Conservation (phyloP, 2,888 invertebrate genomes). For the Coremacera marginata region DNA sequence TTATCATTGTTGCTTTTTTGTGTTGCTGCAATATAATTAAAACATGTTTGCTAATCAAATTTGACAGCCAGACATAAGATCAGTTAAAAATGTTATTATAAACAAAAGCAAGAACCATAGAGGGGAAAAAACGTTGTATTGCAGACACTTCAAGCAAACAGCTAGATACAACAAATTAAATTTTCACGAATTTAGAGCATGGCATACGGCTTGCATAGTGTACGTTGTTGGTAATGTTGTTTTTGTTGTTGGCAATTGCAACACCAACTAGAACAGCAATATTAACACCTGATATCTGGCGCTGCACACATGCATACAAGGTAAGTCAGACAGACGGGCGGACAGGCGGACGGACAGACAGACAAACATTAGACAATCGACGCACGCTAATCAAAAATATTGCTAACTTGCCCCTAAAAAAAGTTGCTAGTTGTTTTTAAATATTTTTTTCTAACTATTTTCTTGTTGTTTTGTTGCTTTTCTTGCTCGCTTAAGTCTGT, state of each 20-base stretch:
- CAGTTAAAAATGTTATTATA: neutral
- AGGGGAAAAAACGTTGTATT: neutral
- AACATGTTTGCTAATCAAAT: constrained; percentile 12
- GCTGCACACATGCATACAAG: neutral
- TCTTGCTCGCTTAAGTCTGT: too few species aligned
- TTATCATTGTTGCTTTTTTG: too few species aligned
- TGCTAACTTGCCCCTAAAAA: too few species aligned
- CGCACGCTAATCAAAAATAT: too few species aligned
- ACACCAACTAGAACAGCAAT: constrained; percentile 25
- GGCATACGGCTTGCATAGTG: neutral
- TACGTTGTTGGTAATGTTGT: neutral
- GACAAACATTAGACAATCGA: neutral
- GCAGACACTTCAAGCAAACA: neutral
- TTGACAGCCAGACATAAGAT: constrained; percentile 4
- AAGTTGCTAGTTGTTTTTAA: too few species aligned
- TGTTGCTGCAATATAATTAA: neutral
- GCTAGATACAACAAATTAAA: neutral
- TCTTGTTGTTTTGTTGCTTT: too few species aligned
- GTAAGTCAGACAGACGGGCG: neutral
- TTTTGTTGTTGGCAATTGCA: neutral
- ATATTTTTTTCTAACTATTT: too few species aligned
- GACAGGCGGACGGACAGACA: neutral
- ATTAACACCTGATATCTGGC: constrained; percentile 24
- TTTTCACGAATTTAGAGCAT: constrained; percentile 12
- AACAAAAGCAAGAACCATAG: neutral